Base-by-base conservation (phyloP, 2,797 vertebrate genomes). In the Sebastes nivosus region DNA sequence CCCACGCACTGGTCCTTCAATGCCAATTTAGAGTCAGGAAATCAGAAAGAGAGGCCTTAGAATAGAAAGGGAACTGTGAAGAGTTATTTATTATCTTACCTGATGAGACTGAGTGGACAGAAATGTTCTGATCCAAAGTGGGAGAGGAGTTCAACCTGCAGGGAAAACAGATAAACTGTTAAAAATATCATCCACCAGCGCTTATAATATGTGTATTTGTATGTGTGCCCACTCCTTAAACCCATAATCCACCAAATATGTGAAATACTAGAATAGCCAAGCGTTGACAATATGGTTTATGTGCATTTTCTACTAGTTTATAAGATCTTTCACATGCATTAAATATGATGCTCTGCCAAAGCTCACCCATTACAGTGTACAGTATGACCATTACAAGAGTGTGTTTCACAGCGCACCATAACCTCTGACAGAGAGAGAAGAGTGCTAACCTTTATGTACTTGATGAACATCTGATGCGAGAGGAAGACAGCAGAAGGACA, bases 391-490 rank as follows among this genome's bases (percentile, higher is more conserved):
- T 79, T 50, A 67, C 36, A 75, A 27, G 13, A 73, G 72, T 65
- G 67, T 55, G 70, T 46, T 80, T 88, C 88, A 93, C 80, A 91
- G 93, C 84, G 77, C 91, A 96, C 76, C 89, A 89, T 88, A 89
- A 82, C 76, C 85, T 87, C 76, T 77, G 82, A 91, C 78, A 85
- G 79, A 92, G 92, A 96, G 93, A 96, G 92, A 94, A 95, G 94
- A 92, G 93, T 96, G 96, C 98, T 98, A 98, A 99, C 99, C 99
- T 99, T 99, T 96, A 99, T 97, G 97, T 99, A 99, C 95, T 99
- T 99, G 98, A 99, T 99, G 98, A 99, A 99, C 98, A 99, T 99
- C 99, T 99, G 98, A 99, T 95, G 97, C 96, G 79, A 97, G 95
- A 96, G 91, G 95, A 90, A 95, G 94, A 95, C 94, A 90, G 94